Percentiles rank a stretch among this genome's conserved stretches.
Evolutionary conservation across 1,140 invertebrate genomes (phyloP).

Genomic region (Charaxes varanes): DNA sequence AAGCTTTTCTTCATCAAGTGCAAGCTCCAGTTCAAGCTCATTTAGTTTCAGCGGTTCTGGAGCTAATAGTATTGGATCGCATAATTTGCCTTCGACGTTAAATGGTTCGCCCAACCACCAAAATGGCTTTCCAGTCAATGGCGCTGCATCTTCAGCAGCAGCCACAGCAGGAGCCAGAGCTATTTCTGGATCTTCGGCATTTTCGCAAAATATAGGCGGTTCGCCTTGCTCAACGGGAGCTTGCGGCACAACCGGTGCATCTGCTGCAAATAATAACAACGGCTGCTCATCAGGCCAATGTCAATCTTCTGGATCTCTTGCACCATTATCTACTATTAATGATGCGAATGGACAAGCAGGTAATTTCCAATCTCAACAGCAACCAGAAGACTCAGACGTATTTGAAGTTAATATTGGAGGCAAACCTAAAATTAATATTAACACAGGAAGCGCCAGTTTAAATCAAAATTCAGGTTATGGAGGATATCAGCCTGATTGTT

Average conservation of each 20-base stretch:
- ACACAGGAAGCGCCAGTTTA: not conserved
- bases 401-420: constrained; percentile 1
- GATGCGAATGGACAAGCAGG: constrained; percentile 1
- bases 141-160: constrained; percentile 6
- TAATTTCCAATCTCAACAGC: constrained; percentile 2
- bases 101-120: constrained; percentile 9
- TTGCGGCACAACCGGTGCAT: too few relatives aligned
- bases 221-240: too few relatives aligned
- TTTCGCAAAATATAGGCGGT: constrained; percentile 5
- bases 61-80: constrained; percentile 16
- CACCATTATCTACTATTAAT: not conserved
- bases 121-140: constrained; percentile 6
- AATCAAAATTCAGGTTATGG: constrained; percentile 1
- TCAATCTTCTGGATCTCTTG: not conserved
- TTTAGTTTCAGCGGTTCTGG: constrained; percentile 41
- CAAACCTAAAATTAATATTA: constrained; percentile 11
- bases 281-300: constrained; percentile 30
- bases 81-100: constrained; percentile 3
- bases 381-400: not conserved
- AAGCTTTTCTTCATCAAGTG: constrained; percentile 52
- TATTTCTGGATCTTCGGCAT: constrained; percentile 23
- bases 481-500: constrained; percentile 9
- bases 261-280: not conserved
- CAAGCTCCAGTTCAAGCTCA: constrained; percentile 52
- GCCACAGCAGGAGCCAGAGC: constrained; percentile 18